Evolutionary conservation across 1,140 invertebrate species (phyloP), one percentile per base, ranked within the genome.

Genomic region (Anadara kagoshimensis): DNA sequence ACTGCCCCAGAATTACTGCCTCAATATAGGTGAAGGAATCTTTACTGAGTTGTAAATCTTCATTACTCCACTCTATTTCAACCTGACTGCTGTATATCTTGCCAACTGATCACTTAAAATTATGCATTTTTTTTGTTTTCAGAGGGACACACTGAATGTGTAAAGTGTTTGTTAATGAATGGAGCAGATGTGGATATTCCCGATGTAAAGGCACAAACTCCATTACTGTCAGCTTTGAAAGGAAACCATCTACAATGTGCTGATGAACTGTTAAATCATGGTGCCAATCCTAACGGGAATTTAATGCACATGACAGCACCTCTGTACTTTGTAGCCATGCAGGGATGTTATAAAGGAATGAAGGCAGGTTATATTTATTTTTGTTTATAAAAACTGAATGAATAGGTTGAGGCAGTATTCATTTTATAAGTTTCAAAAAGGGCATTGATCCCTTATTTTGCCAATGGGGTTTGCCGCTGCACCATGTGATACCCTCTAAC

Each of bases 151-250:
- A 18, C 43, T 29, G 57, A 59, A 12, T 59, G 57, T 59, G 11
- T 59, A 41, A 29, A 41, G 1, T 41, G 43, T 20, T 41, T 59
- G 11, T 24, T 59, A 41, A n/a, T 41, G 4, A n/a, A n/a, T 41
- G 57, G 57, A 41, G 57, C 57, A 12, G 18, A n/a, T 5, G 57
- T 59, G n/a, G 57, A 59, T 41, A 29, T 29, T n/a, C 57, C 29
- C 36, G 57, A 59, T 59, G 57, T 59, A 20, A 59, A 59, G 43
- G 29, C 43, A 41, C 57, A 59, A 41, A 59, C 57, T 18, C 57
- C 57, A 14, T 59, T 59, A 59, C 24, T 59, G 57, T 29, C 43
- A 8, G 57, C 57, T 7, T 18, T 59, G 57, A 59, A 59, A 41
- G 43, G 43, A 41, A 41, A 24, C 57, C 57, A 59, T 41, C 43